Evolutionary conservation across 2,888 invertebrate species (phyloP).

Genomic region (Tetragonisca angustula): DNA sequence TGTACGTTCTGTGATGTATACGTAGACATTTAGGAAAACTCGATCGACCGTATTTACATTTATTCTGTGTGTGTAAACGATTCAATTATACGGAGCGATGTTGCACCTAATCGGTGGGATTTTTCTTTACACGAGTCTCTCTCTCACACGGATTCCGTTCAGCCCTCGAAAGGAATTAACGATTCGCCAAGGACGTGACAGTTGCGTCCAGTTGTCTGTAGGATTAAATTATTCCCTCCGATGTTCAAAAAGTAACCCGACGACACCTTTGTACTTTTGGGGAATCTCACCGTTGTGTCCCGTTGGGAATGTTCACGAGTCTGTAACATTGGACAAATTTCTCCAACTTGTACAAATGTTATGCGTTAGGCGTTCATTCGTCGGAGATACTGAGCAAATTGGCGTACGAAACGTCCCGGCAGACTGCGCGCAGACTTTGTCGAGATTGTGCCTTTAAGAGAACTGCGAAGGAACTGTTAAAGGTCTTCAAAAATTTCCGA

Average conservation of each 20-base stretch:
- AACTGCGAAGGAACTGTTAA: slow-evolving; percentile 37
- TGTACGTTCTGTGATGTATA: slow-evolving; percentile 14
- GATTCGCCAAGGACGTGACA: slow-evolving; percentile 37
- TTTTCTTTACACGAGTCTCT: slow-evolving; percentile 5
- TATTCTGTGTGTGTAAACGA: neutral
- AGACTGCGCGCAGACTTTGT: slow-evolving; percentile 49
- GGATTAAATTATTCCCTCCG: slow-evolving; percentile 40
- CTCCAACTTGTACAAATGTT: slow-evolving; percentile 6
- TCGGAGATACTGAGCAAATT: slow-evolving; percentile 37
- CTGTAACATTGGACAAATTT: neutral
- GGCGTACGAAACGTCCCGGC: slow-evolving; percentile 68
- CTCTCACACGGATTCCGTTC: neutral
- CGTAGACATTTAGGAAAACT: neutral
- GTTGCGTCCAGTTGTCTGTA: slow-evolving; percentile 45
- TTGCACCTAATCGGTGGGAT: neutral
- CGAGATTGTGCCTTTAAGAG: slow-evolving; percentile 68
- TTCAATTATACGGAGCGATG: slow-evolving; percentile 12
- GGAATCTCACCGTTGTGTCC: neutral
- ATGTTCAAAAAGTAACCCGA: slow-evolving; percentile 10
- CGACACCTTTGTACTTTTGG: neutral
- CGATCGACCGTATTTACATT: neutral
- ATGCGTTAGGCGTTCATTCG: slow-evolving; percentile 5
- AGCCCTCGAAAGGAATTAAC: slow-evolving; percentile 47
- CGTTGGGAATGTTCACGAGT: neutral
- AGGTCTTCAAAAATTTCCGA: slow-evolving; percentile 41